Base-by-base conservation (phyloP, 64 coral and sea anemone genomes). In the Montipora foliosa region DNA sequence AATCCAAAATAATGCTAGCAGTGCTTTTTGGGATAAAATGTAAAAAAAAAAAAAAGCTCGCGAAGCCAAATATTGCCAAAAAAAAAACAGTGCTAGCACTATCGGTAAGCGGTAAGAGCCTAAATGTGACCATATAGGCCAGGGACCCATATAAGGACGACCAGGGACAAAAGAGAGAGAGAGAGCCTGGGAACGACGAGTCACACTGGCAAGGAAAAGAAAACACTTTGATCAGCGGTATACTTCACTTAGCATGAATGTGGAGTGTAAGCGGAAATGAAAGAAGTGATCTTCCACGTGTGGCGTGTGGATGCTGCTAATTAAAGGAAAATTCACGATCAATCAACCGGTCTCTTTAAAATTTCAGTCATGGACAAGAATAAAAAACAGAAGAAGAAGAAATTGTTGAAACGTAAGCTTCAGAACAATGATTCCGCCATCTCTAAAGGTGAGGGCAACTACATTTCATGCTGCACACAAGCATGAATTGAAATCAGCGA, bases 381-480 rank as follows among this genome's bases (percentile, higher is more conserved):
- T 17, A 69, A 47, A 22, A 71, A 85, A 85, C 62, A 67, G 44
- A 85, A 85, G 45, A 85, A 85, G 45, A 85, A 49, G 82, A 85
- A 85, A 71, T 2, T 8, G 4, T 49, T 85, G 45, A 85, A 85
- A 14, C 62, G 82, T 11, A 85, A 85, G 44, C 62, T 70, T 29
- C 15, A 17, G 6, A 60, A 24, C 61, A 85, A 16, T 10, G 62
- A 85, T 7, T 3, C 44, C 47, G 82, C 62, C 17, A 49, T 71
- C 82, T 60, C 49, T 49, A 85, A 85, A 85, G 82, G 82, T 85
- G 5, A 64, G 60, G 13, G 13, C 13, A 3, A 12, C 10, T 3
- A 12, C 3, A 15, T 3, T 64, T 64, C 9, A 64, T 16, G 2
- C 0, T 14, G 10, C 9, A 4, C 13, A 37, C 29, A 37, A 1